These are phyloP conservation scores for Cacoxenus indagator DNA, from an alignment of 2,888 invertebrate genomes.

Conservation along the genomic window DNA sequence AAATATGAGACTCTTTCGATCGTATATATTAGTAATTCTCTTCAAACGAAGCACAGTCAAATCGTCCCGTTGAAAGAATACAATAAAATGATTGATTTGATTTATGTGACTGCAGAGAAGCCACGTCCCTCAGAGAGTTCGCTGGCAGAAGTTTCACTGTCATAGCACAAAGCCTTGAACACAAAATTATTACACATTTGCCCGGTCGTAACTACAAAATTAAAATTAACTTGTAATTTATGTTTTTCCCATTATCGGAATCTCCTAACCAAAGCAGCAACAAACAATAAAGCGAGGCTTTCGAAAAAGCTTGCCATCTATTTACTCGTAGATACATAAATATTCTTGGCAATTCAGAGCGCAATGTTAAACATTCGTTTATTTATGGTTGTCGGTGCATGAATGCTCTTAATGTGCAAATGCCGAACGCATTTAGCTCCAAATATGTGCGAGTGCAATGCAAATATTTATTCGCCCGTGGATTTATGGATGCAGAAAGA, in stretches of 20 bases:
- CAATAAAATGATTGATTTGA: too few relatives aligned
- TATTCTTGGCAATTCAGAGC: conserved; percentile 62
- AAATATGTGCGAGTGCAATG: conserved; percentile 10
- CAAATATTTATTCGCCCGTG: neutral
- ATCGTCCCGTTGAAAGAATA: too few relatives aligned
- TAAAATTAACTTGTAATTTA: conserved; percentile 62
- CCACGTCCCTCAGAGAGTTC: too few relatives aligned
- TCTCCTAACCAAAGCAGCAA: neutral
- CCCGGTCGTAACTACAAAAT: conserved; percentile 50
- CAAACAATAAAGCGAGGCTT: neutral
- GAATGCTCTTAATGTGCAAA: conserved; percentile 54
- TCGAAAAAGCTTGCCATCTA: neutral
- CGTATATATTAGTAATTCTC: too few relatives aligned
- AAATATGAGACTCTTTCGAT: too few relatives aligned
- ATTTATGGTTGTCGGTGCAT: conserved; percentile 47
- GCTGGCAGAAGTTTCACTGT: too few relatives aligned
- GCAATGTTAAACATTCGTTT: conserved; percentile 42
- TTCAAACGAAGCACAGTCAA: too few relatives aligned
- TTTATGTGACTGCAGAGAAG: too few relatives aligned
- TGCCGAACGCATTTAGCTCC: neutral
- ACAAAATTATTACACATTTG: conserved; percentile 15
- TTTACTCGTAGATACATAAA: conserved; percentile 45
- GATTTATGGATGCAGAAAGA: neutral
- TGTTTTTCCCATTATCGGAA: conserved; percentile 27
- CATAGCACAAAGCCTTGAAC: conserved; percentile 31